These are phyloP conservation scores for Aplidium turbinatum DNA, from an alignment of 23 tunicate genomes.

Conservation along the genomic window DNA sequence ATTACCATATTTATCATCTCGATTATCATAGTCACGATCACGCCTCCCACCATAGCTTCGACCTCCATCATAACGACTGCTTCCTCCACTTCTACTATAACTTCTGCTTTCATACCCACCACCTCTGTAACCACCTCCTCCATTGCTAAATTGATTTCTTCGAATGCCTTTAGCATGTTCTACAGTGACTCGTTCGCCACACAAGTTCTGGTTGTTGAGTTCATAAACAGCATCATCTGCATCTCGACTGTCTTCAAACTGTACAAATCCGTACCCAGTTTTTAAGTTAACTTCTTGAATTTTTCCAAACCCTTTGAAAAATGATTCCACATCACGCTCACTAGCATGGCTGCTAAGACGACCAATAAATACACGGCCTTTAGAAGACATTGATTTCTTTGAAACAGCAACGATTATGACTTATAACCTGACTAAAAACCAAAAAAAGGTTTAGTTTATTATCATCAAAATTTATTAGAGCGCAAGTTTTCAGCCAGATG, in stretches of 20 bases:
- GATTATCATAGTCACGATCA: background rate
- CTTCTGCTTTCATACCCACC: constrained; percentile 14
- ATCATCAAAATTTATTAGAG: too few relatives aligned
- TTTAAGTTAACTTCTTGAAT: constrained; percentile 56
- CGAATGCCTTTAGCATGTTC: constrained; percentile 66
- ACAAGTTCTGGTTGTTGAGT: constrained; percentile 45
- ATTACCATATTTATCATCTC: background rate
- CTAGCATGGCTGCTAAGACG: constrained; percentile 43
- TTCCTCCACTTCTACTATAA: constrained; percentile 38
- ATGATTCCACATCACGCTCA: constrained; percentile 57
- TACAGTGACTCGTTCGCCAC: constrained; percentile 58
- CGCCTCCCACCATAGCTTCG: constrained; percentile 30
- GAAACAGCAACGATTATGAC: too few relatives aligned
- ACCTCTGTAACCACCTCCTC: constrained; percentile 40
- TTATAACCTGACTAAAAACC: too few relatives aligned
- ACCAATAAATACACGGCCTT: constrained; percentile 65
- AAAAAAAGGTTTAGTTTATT: too few relatives aligned
- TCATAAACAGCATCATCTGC: constrained; percentile 73
- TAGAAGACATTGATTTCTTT: too few relatives aligned
- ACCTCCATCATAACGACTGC: constrained; percentile 33
- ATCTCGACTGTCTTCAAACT: constrained; percentile 59
- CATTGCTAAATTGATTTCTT: constrained; percentile 31
- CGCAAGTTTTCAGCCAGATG: too few relatives aligned
- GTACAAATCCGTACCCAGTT: constrained; percentile 67
- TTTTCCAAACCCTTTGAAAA: constrained; percentile 60